Base-by-base conservation (phyloP, 2,113 vertebrate genomes). In the Harpagus bidentatus region DNA sequence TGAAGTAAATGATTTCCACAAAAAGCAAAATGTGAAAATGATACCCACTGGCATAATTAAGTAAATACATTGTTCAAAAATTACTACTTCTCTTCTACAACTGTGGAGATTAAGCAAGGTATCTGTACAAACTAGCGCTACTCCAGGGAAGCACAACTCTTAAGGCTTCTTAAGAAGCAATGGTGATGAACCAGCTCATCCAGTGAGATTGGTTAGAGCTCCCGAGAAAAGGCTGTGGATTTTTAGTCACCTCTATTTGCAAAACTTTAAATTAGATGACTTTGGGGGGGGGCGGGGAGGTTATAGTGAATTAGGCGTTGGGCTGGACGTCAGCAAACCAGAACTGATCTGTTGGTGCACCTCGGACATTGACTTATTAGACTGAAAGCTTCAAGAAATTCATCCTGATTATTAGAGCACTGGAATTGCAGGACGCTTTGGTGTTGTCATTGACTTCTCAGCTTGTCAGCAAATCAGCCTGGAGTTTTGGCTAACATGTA, bases 51-150 rank as follows among this genome's bases (percentile, higher is more conserved):
- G 91, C 59, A 36, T 92, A 91, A 97, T 95, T 82, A 95, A 93
- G 70, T 95, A 95, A 96, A 96, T 90, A 77, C 74, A 73, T 96
- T 95, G 96, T 90, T 96, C 85, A 56, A 34, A 96, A 96, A 77
- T 66, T 45, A 45, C 71, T 81, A 2, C 43, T 86, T 29, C 76
- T 73, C 40, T 91, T 74, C 76, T 72, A 17, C 82, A 88, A 5
- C 50, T 34, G 31, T 14, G 40, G 56, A 69, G 77, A 36, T 86
- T 9, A 48, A 62, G 78, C 40, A 43, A 61, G 50, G 34, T 45
- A 4, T 23, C 81, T 28, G 36, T 34, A 48, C 40, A n/a, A 82
- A 47, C 47, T 45, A 6, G 7, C 16, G 70, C 61, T 88, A 18
- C 71, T 90, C 66, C 34, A 45, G 93, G 73, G 66, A 82, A 90